Evolutionary conservation across 2,888 invertebrate species (phyloP).

Genomic region (Amblyteles armatorius): DNA sequence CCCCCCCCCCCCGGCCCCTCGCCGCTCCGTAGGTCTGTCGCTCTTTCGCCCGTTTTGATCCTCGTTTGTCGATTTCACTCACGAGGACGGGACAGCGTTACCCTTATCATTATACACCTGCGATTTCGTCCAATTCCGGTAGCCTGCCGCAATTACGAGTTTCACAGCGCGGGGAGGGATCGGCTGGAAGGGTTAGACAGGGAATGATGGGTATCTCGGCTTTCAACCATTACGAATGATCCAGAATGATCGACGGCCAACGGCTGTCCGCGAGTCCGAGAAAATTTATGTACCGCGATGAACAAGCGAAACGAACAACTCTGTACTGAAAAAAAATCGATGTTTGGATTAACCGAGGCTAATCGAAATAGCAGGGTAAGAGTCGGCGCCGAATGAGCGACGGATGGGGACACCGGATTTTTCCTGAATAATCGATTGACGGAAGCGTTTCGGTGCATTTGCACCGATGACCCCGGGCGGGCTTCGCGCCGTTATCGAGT

Average conservation of each 20-base stretch:
- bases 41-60: conserved; percentile 44
- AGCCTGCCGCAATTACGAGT: conserved; percentile 58
- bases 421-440: conserved; percentile 42
- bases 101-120: conserved; percentile 77
- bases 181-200: neutral
- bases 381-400: neutral
- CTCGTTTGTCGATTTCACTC: conserved; percentile 69
- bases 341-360: conserved; percentile 17
- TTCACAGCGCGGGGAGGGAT: conserved; percentile 2
- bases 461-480: conserved; percentile 36
- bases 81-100: conserved; percentile 73
- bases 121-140: conserved; percentile 63
- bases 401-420: conserved; percentile 26
- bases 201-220: conserved; percentile 7
- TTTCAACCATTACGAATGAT: conserved; percentile 23
- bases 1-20: neutral
- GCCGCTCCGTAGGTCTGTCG: conserved; percentile 44
- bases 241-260: conserved; percentile 26
- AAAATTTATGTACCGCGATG: neutral
- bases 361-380: neutral
- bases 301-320: neutral
- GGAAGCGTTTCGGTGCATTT: conserved; percentile 23
- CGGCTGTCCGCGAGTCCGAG: neutral
- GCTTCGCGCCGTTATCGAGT: conserved; percentile 47
- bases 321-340: neutral